Evolutionary conservation across 2,888 invertebrate genomes (phyloP).

Genomic region (Drosophila cyrtoloma): DNA sequence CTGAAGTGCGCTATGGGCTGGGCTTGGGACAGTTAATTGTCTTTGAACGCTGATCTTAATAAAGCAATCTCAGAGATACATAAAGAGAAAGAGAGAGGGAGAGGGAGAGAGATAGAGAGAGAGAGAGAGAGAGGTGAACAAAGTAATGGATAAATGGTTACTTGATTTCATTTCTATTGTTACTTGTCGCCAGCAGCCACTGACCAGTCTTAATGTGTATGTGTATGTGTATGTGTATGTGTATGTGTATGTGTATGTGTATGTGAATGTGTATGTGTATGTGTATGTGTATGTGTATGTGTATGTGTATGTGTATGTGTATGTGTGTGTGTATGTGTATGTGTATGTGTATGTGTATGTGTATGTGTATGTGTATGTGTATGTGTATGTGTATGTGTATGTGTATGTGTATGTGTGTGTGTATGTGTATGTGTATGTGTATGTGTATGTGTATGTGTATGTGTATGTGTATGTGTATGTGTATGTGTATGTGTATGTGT

Average conservation of each 20-base stretch:
- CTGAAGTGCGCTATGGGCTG: slow-evolving; percentile 3
- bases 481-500: neutral
- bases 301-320: neutral
- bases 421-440: neutral
- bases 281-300: neutral
- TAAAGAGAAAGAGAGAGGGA: neutral
- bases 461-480: neutral
- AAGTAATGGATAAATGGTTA: slow-evolving; percentile 10
- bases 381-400: neutral
- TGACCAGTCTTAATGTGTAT: neutral
- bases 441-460: neutral
- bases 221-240: neutral
- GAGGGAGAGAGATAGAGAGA: neutral
- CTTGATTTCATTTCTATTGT: slow-evolving; percentile 17
- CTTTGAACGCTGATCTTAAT: slow-evolving; percentile 2
- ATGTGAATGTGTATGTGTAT: neutral
- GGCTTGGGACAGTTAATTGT: slow-evolving; percentile 11
- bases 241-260: neutral
- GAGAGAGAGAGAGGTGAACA: neutral
- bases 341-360: neutral
- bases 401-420: neutral
- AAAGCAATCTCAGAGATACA: neutral
- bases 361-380: neutral
- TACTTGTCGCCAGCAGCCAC: slow-evolving; percentile 17
- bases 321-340: neutral